Evolutionary conservation across 2,888 invertebrate species (phyloP), one percentile per base, ranked within the genome.

Genomic region (Altica lythri): DNA sequence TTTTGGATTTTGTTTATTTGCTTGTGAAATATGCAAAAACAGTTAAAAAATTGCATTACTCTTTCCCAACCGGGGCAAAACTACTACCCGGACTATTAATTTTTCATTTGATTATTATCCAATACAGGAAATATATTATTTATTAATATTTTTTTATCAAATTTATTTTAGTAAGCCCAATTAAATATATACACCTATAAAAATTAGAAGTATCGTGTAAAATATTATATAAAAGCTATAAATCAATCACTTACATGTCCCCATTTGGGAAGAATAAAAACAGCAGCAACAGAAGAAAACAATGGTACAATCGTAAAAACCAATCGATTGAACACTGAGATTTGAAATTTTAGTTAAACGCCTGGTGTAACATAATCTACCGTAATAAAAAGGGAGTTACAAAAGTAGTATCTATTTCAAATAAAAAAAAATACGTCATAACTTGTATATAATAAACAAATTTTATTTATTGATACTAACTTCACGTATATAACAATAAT

Each of bases 351-450:
- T 14, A 48, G 37, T 48, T 44, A 32, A 54, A 54, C 53, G 43
- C 42, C 48, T 44, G 37, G 34, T 49, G 49, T 19, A 49, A 49
- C 32, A n/a, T 1, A 22, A 44, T 49, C 32, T 27, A 18, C 12
- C 37, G 25, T 37, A 22, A 19, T n/a, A 44, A 46, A 46, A 37
- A 29, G 50, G 50, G 51, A 51, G 50, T 53, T 13, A 47, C 48
- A 53, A 53, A 29, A 6, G 17, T 30, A 43, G 45, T 57, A 57
- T 57, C 54, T 37, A 38, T 53, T 54, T 53, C 57, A 53, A 50
- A 57, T 53, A 18, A 32, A 45, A 37, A 19, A 53, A 18, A 12
- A 30, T 29, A 12, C 43, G 30, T 40, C 22, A 40, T 14, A 14
- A 19, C 8, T 37, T 18, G 10, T 40, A 40, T 12, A 19, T 12